Evolutionary conservation across 1,140 invertebrate species (phyloP), one percentile per base, ranked within the genome.

Genomic region (Calephelis nemesis): DNA sequence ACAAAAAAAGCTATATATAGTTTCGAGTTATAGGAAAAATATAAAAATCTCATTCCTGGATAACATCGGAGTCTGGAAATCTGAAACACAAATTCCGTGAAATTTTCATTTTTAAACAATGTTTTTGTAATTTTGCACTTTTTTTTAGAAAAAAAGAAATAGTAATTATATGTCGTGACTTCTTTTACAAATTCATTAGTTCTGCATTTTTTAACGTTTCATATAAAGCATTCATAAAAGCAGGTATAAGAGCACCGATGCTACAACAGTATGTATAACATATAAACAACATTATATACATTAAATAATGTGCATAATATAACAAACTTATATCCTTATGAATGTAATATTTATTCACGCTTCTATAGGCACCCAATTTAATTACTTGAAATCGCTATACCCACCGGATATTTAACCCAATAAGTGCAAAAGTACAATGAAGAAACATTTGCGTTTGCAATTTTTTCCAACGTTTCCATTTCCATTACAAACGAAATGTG

Each of bases 71-170:
- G 54, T 7, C 54, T 39, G 54, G 8, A 9, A 6, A 58, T 58
- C 54, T 58, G 54, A 58, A 58, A 58, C 54, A 58, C 30, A 58
- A 58, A 58, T 39, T 58, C 15, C 54, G 30, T 58, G 39, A 58
- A 58, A 58, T 58, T 58, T 58, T 5, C 30, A 39, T 12, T 58
- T 58, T 30, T 30, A 12, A 6, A 58, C 30, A 40, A 12, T 40
- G 3, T 30, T n/a, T 58, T 58, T 12, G 54, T 30, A 58, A 30
- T 58, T 58, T 58, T 39, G 54, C 54, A 58, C 54, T 58, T 39
- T 10, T 39, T 10, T 8, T 54, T 54, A 11, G 1, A 19, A 54
- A 10, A 54, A 30, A 30, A 19, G 7, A 52, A 19, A 52, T 4
- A 9, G 1, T 1, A 52, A 50, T 13, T 13, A 50, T 50, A 3